Evolutionary conservation across 2,113 vertebrate genomes (phyloP).

Genomic region (Sula dactylatra): DNA sequence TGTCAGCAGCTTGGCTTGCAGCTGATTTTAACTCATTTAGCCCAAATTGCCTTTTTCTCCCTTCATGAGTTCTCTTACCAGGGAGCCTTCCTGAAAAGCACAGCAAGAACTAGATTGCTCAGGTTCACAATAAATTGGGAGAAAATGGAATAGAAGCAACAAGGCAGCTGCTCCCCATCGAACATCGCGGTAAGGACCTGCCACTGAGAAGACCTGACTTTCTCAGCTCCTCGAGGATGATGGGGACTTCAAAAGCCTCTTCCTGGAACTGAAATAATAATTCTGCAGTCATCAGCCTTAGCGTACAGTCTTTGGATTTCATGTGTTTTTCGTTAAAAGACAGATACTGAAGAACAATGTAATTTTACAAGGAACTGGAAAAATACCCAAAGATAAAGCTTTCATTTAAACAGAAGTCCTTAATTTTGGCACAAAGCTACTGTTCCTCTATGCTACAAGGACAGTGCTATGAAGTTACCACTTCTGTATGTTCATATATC

Average conservation of each 20-base stretch:
- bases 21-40: not conserved
- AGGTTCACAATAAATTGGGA: not conserved
- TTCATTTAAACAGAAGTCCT: not conserved
- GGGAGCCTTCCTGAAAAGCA: not conserved
- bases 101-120: not conserved
- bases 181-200: not conserved
- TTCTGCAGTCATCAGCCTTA: not conserved
- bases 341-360: not conserved
- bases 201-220: not conserved
- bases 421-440: not conserved
- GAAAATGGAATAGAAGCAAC: not conserved
- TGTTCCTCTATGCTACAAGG: not conserved
- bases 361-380: not conserved
- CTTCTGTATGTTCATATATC: not conserved
- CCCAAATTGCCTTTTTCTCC: not conserved
- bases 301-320: not conserved
- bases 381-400: not conserved
- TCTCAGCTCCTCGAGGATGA: not conserved
- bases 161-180: not conserved
- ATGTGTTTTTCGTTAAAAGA: not conserved
- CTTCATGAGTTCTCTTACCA: not conserved
- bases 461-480: not conserved
- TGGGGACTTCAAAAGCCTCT: not conserved
- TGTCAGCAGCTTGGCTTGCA: not conserved
- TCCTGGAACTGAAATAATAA: not conserved